A percentile compares a stretch with the other conserved stretches of the same genome.
Evolutionary conservation across 1,140 invertebrate species (phyloP).

Genomic region (Drosophila punjabiensis): DNA sequence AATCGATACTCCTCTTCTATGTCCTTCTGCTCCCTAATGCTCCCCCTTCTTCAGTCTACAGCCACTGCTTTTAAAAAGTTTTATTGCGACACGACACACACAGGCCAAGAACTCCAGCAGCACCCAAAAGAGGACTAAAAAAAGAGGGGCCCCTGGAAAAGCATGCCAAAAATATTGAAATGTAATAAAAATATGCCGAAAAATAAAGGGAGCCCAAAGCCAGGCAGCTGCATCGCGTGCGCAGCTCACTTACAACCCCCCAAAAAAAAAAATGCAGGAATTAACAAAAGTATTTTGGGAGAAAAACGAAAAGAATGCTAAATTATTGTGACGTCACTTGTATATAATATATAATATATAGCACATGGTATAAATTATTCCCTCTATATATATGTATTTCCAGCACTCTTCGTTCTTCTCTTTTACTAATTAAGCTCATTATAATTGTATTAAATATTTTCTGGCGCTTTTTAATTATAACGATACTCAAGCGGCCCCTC

Average conservation of each 20-base stretch:
- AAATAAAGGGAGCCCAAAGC: neutral
- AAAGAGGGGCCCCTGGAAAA: neutral
- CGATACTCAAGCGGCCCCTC: slow-evolving; percentile 6
- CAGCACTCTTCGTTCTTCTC: neutral
- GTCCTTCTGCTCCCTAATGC: neutral
- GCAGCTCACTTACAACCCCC: slow-evolving; percentile 53
- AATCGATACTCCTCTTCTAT: neutral
- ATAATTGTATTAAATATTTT: slow-evolving; percentile 75
- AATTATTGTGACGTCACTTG: slow-evolving; percentile 44
- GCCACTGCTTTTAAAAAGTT: slow-evolving; percentile 54
- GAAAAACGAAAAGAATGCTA: slow-evolving; percentile 12
- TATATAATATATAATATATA: neutral
- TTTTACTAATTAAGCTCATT: slow-evolving; percentile 73
- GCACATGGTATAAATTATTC: neutral
- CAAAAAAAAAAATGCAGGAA: neutral
- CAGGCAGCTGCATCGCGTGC: slow-evolving; percentile 66
- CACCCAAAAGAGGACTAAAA: neutral
- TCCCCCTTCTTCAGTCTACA: neutral
- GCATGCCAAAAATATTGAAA: slow-evolving; percentile 75
- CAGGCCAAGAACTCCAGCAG: slow-evolving; percentile 4
- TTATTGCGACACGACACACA: slow-evolving; percentile 52
- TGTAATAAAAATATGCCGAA: slow-evolving; percentile 59
- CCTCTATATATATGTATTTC: neutral
- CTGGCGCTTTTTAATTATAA: slow-evolving; percentile 72
- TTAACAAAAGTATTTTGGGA: neutral